Percentiles rank a stretch among this genome's conserved stretches.
Evolutionary conservation across 1,140 invertebrate genomes (phyloP).

Genomic region (Cryptotermes secundus): DNA sequence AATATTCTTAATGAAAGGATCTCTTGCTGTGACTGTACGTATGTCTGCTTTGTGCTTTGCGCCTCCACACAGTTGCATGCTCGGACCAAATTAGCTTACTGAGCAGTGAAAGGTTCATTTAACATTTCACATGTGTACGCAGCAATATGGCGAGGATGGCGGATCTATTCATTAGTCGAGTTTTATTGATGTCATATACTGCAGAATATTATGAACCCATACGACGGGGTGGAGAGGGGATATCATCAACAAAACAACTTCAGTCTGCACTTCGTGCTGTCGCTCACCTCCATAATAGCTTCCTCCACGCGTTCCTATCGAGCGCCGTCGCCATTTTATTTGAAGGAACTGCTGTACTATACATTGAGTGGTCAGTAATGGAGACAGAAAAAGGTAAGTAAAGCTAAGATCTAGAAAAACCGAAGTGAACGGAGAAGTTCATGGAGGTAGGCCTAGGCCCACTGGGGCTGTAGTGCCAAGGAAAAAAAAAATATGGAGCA

Average conservation of each 20-base stretch:
- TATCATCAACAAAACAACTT: neutral
- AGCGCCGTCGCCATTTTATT: too few relatives aligned
- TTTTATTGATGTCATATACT: constrained; percentile 18
- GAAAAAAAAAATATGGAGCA: too few relatives aligned
- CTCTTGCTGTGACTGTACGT: neutral
- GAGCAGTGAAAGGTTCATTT: neutral
- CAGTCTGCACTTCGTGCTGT: neutral
- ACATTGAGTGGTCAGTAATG: too few relatives aligned
- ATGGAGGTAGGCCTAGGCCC: too few relatives aligned
- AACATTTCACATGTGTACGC: constrained; percentile 16
- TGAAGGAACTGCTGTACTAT: too few relatives aligned
- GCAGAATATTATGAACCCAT: neutral
- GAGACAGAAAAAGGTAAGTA: too few relatives aligned
- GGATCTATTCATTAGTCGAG: constrained; percentile 8
- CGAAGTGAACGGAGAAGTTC: too few relatives aligned
- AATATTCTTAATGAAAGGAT: too few relatives aligned
- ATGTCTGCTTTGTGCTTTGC: neutral
- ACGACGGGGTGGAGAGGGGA: neutral
- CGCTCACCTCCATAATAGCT: neutral
- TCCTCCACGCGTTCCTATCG: neutral
- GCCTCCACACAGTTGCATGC: neutral
- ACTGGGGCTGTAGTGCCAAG: too few relatives aligned
- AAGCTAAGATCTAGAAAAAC: too few relatives aligned
- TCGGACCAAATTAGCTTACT: constrained; percentile 4
- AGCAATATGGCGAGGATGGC: neutral